Conservation (phyloP, 2,888 invertebrate species). For the Seira ritae region DNA sequence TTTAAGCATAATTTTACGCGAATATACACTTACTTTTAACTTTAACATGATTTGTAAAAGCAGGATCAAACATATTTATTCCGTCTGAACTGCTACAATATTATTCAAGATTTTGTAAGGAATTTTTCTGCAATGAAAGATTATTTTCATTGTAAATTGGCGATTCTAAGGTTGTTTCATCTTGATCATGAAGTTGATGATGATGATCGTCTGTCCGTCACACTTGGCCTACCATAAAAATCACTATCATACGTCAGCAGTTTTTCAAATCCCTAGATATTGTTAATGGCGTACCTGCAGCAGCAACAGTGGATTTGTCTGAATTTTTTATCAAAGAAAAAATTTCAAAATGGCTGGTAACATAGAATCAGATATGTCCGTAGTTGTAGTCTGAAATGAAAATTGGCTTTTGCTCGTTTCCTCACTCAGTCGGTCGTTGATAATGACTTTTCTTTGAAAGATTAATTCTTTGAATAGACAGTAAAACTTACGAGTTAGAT, state of each 20-base stretch:
- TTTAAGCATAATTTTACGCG: too few species aligned
- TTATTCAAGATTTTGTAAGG: too few species aligned
- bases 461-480: conserved; percentile 31
- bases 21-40: too few species aligned
- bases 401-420: not conserved
- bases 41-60: too few species aligned
- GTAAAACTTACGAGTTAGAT: too few species aligned
- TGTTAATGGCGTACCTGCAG: not conserved
- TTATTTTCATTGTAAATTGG: not conserved
- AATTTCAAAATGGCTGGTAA: conserved; percentile 23
- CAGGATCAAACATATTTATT: too few species aligned
- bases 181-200: conserved; percentile 18
- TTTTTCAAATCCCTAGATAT: not conserved
- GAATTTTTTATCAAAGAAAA: not conserved
- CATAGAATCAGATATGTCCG: conserved; percentile 24
- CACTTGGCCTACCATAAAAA: conserved; percentile 38
- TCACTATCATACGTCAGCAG: conserved; percentile 11
- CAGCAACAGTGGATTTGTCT: not conserved
- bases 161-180: not conserved
- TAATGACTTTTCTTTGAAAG: conserved; percentile 35
- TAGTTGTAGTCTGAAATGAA: not conserved
- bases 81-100: too few species aligned
- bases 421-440: not conserved
- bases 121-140: not conserved
- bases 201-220: conserved; percentile 50